Conservation (phyloP, 2,113 vertebrate genomes). For the Stigmatopora nigra region DNA sequence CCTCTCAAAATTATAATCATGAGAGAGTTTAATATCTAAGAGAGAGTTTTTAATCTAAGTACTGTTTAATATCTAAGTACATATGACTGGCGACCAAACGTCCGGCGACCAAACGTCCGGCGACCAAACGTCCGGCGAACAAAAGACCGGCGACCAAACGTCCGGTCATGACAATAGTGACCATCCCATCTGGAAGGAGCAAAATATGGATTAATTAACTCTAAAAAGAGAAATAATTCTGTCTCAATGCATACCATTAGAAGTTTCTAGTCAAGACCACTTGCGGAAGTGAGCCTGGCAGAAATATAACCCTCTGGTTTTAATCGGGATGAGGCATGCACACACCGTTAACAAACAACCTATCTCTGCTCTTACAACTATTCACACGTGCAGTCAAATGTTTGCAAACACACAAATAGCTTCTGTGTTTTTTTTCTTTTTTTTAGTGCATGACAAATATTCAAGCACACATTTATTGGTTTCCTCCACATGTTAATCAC, state of each 20-base stretch:
- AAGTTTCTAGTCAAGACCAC: slow-evolving; percentile 40
- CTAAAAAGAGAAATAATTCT: slow-evolving; percentile 46
- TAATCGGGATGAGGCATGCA: slow-evolving; percentile 37
- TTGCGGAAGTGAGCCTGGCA: slow-evolving; percentile 32
- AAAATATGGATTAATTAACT: slow-evolving; percentile 18
- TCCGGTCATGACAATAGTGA: slow-evolving; percentile 52
- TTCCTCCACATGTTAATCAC: slow-evolving; percentile 12
- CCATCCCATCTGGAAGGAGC: slow-evolving; percentile 45
- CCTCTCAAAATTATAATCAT: too few relatives aligned
- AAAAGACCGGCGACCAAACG: too few relatives aligned
- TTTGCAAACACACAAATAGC: slow-evolving; percentile 19
- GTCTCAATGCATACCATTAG: slow-evolving; percentile 52
- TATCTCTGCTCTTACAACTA: slow-evolving; percentile 30
- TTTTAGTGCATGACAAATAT: background rate
- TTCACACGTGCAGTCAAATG: slow-evolving; percentile 33
- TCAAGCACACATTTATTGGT: background rate
- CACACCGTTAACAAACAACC: slow-evolving; percentile 29
- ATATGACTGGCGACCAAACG: too few relatives aligned
- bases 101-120: too few relatives aligned
- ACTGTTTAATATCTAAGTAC: too few relatives aligned
- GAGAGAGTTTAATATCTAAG: too few relatives aligned
- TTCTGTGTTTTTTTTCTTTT: background rate
- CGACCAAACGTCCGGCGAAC: too few relatives aligned
- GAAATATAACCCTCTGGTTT: slow-evolving; percentile 55
- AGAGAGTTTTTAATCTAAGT: too few relatives aligned